These are phyloP conservation scores for Albula goreensis DNA, from an alignment of 2,113 vertebrate species.

Conservation along the genomic window DNA sequence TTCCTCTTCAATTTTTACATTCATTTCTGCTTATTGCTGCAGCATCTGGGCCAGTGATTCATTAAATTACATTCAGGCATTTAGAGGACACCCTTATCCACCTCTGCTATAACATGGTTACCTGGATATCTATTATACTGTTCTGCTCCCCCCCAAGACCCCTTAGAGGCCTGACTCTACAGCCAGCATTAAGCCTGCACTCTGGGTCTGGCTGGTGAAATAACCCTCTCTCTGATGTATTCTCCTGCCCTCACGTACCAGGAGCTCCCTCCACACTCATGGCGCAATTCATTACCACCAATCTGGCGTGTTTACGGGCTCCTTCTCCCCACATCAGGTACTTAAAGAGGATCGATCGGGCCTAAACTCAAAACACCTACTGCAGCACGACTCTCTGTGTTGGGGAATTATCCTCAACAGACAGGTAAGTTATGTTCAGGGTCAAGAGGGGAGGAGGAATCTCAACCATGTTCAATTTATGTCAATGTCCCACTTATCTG, in stretches of 20 bases:
- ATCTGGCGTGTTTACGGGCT: constrained; percentile 20
- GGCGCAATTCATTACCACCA: constrained; percentile 30
- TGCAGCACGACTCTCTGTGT: not conserved
- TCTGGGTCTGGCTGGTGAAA: constrained; percentile 53
- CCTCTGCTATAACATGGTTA: no score
- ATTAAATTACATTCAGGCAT: no score
- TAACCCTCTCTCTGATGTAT: constrained; percentile 48
- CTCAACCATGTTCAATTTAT: constrained; percentile 30
- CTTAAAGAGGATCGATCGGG: constrained; percentile 25
- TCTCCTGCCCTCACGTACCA: not conserved
- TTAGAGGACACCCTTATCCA: no score
- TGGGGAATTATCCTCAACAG: no score
- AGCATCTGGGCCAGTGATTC: no score
- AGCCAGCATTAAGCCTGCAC: constrained; percentile 51
- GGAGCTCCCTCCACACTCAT: not conserved
- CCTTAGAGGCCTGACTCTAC: no score
- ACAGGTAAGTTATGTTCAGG: constrained; percentile 33
- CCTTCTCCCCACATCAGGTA: constrained; percentile 2
- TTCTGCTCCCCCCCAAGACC: constrained; percentile 20
- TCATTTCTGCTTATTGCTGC: constrained; percentile 56
- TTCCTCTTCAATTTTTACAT: constrained; percentile 70
- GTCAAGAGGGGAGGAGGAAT: constrained; percentile 16
- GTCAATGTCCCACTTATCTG: constrained; percentile 41
- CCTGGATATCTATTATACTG: constrained; percentile 40
- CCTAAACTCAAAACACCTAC: constrained; percentile 26